Base-by-base conservation (phyloP, 2,888 invertebrate species). In the Drosophila emarginata region DNA sequence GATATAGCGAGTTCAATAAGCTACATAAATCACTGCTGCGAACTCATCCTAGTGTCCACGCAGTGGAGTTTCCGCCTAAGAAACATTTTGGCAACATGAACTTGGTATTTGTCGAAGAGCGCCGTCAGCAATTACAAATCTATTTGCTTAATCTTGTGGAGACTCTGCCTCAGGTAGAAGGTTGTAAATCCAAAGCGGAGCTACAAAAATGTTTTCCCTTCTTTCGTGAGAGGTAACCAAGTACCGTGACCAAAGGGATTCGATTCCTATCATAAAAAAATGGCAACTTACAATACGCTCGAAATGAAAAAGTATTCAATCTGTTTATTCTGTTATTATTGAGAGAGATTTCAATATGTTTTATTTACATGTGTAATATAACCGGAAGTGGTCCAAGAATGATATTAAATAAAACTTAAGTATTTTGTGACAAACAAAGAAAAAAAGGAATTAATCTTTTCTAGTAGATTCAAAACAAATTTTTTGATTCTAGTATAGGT, bases 1-100 rank as follows among this genome's bases (percentile, higher is more conserved):
- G 99, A 87, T 99, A 98, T 90, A 96, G 97, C 6, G 98, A 98
- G 91, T 98, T 99, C 91, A 94, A 97, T 90, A 95, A 96, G 73
- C 93, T 98, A 28, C 97, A 98, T 90, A 94, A 94, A 71, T 95
- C 96, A 79, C 61, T 91, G 39, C 92, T 98, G 50, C 96, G 96
- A 90, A 97, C 97, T 89, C 94, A 96, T 89, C 96, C 97, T 89
- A 94, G 95, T 0, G 94, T 98, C 60, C 94, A 94, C 4, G 94
- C 95, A 0, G 96, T 97, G 89, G 96, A 97, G 89, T 98, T 99
- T 92, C 98, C 99, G 7, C 98, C 97, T 0, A 99, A 99, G 92
- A 98, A 98, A 92, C 96, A 97, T 65, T 94, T 99, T 80, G 96
- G 98, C 28, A 98, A 97, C 92, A 97, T 97, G 94, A 96, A 96